Base-by-base conservation (phyloP, 2,797 vertebrate genomes). In the Eleutherodactylus coqui region DNA sequence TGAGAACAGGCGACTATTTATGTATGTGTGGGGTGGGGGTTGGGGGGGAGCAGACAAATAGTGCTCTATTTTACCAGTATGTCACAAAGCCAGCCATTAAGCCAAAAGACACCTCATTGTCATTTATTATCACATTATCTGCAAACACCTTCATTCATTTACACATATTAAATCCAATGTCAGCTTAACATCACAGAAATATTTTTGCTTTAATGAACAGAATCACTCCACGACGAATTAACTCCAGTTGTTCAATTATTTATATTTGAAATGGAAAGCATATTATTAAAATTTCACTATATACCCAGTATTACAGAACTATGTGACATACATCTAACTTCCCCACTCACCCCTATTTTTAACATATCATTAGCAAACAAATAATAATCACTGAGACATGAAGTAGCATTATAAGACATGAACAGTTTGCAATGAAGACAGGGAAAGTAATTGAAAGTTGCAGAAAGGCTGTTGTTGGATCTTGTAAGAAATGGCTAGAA, bases 391-490 rank as follows among this genome's bases (percentile, higher is more conserved):
- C 89, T 90, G 90, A 93, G 93, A 95, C 93, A 93, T 93, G 91
- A 91, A 93, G 90, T 90, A 89, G 88, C 92, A 92, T 92, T 93
- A 91, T 91, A 95, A 95, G 94, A 94, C 95, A 95, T 91, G 94
- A 95, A 96, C 96, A 95, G 91, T 97, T 96, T 95, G 91, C 94
- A 93, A 95, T 94, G 96, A 96, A 97, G 97, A 99, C 97, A 98
- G 97, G 96, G 95, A 95, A 97, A 97, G 97, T 99, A 99, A 99
- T 98, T 98, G 97, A 97, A 98, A 98, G 97, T 95, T 98, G 96
- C 95, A 96, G 94, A 94, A 96, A 94, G 95, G 96, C 96, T 97
- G 96, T 94, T 98, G 97, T 96, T 97, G 94, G 96, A 96, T 97
- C 97, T 97, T 98, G 96, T 97, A 98, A 96, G 96, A 95, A 97